Conservation (phyloP, 2,797 vertebrate species). For the Uromys caudimaculatus region DNA sequence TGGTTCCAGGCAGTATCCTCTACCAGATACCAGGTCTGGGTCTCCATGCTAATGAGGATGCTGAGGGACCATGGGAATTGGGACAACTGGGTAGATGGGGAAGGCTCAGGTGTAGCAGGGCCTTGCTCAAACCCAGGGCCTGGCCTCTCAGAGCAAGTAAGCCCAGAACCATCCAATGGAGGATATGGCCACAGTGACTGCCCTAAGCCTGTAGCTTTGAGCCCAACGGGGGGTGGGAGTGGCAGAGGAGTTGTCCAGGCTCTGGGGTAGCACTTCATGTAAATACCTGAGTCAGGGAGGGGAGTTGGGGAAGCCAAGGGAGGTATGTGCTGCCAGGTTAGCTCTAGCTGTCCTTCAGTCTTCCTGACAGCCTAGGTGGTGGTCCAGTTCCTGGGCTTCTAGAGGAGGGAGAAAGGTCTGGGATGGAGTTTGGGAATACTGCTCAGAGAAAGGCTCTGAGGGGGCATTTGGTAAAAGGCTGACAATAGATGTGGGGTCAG, state of each 20-base stretch:
- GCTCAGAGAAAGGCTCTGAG: background rate
- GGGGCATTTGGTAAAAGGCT: background rate
- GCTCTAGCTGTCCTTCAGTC: background rate
- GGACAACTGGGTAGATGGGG: background rate
- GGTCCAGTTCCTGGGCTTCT: background rate
- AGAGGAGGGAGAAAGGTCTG: background rate
- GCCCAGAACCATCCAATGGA: background rate
- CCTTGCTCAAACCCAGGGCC: background rate
- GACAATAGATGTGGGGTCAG: background rate
- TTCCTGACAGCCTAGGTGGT: background rate
- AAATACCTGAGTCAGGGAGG: background rate
- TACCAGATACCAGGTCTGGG: accelerated
- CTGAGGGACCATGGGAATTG: background rate
- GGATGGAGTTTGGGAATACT: background rate
- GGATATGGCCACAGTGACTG: background rate
- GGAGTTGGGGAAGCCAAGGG: background rate
- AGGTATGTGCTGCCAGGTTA: accelerated
- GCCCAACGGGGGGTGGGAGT: background rate
- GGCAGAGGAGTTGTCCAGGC: too few species aligned
- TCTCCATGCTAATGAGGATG: too few species aligned
- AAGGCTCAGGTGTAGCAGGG: background rate
- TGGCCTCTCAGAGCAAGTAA: background rate
- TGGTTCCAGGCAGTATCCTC: background rate
- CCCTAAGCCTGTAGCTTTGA: background rate
- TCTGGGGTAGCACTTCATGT: conserved; percentile 22